Conservation (phyloP, 2,797 vertebrate species). For the Ataeniobius toweri region DNA sequence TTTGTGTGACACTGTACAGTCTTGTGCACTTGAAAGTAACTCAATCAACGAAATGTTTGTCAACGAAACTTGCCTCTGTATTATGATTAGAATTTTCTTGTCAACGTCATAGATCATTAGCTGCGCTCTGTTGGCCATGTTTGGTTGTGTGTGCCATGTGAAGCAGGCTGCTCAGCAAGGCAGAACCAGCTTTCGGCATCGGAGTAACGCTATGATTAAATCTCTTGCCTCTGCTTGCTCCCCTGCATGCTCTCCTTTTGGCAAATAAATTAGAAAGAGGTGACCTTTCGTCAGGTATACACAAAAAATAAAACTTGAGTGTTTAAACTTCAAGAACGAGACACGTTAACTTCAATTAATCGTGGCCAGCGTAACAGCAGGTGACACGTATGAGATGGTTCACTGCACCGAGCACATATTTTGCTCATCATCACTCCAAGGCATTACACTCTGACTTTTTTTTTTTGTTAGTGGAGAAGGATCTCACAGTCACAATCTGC, state of each 20-base stretch:
- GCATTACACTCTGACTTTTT: constrained; percentile 34
- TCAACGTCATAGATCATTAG: constrained; percentile 56
- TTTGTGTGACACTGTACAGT: neutral
- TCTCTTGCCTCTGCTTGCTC: constrained; percentile 40
- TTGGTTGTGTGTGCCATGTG: constrained; percentile 18
- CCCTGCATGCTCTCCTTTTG: constrained; percentile 57
- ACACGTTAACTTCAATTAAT: constrained; percentile 68
- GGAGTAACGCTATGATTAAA: constrained; percentile 56
- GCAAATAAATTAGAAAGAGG: constrained; percentile 64
- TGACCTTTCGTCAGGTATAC: constrained; percentile 69
- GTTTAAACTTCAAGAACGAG: constrained; percentile 55
- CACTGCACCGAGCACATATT: constrained; percentile 50
- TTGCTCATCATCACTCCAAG: constrained; percentile 41
- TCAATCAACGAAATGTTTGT: constrained; percentile 35
- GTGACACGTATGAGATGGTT: constrained; percentile 48
- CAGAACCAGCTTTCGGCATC: constrained; percentile 47
- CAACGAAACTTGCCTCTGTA: constrained; percentile 30
- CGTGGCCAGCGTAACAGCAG: constrained; percentile 50
- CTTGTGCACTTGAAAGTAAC: neutral
- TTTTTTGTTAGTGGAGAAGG: constrained; percentile 12
- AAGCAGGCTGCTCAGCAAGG: constrained; percentile 37
- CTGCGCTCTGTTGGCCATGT: constrained; percentile 21
- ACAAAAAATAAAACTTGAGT: constrained; percentile 40
- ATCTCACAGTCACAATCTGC: constrained; percentile 18
- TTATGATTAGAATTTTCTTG: constrained; percentile 32